Evolutionary conservation across 2,797 vertebrate genomes (phyloP), one percentile per base, ranked within the genome.

Genomic region (Crenuchus spilurus): DNA sequence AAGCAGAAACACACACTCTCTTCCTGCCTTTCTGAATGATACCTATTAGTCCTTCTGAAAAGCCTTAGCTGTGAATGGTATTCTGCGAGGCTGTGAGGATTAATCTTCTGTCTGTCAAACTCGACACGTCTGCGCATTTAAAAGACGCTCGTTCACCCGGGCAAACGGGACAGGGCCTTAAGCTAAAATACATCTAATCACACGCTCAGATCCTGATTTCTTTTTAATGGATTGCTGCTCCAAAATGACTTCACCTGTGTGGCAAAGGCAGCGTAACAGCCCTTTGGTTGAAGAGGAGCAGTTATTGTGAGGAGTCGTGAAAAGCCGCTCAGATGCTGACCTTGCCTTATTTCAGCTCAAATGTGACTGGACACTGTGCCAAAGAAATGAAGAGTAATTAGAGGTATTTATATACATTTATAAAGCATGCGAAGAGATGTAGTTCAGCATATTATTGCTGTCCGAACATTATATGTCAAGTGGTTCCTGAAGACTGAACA

Each of bases 21-120:
- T 39, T 48, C 48, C 70, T 41, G 26, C 24, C 10, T 63, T 55
- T 13, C 57, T 28, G 49, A 74, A 67, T 54, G 75, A 81, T 72
- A 75, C 44, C 77, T 60, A 76, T 82, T 82, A 77, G 74, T 71
- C 74, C 70, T 69, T 73, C 64, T 77, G 65, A 82, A 81, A 82
- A 54, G 74, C 54, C 33, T 42, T 31, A 67, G 51, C 74, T 76
- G 66, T 74, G 74, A 79, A 79, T 78, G 44, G 66, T 44, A 51
- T 64, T 67, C 60, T 46, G 60, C 68, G 22, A 70, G 73, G 71
- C 70, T 54, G 54, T 14, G 48, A 72, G 74, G 76, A 79, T 82
- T 82, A 79, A 82, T 82, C 77, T 71, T 76, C 64, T 62, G 77
- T 75, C 80, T 60, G 70, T 79, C 77, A 82, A 63, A 74, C 2